Base-by-base conservation (phyloP, 2,797 vertebrate genomes). In the Gymnothorax javanicus region DNA sequence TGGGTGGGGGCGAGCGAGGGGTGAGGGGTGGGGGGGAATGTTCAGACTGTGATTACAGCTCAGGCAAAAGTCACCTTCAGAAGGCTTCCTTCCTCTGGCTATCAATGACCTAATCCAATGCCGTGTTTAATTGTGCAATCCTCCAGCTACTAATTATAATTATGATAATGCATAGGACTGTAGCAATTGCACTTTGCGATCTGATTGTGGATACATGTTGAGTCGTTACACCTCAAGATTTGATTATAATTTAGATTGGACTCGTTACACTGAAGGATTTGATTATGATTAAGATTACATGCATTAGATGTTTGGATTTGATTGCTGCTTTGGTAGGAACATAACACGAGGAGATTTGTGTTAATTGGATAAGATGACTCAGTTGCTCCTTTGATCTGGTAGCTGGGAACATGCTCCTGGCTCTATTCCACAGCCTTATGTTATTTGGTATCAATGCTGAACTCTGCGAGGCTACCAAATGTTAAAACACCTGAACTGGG, bases 241-340 rank as follows among this genome's bases (percentile, higher is more conserved):
- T 81, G 77, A 81, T 81, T 81, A 81, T 81, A 2, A 81, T 81
- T 81, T 81, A 54, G 77, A 81, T 81, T 81, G 52, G 7, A 81
- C 0, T 56, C 7, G 23, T 81, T 81, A 81, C 77, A 81, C 77
- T 23, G 15, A 17, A 33, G 43, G 75, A 79, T 79, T 79, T 79
- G 75, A 79, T 79, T 79, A 79, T 79, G 75, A 79, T 79, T 79
- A 50, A 20, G 75, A 79, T 79, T 50, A 17, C 33, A 79, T 33
- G 20, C 43, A 50, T 79, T 79, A 79, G 33, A 79, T 20, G 7
- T 77, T 6, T 11, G 33, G 25, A 73, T 73, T 73, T 73, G 25
- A 73, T 73, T 52, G 52, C 1, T 20, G 6, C 43, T 52, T 52
- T 20, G 75, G 20, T 79, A 50, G 75, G 13, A 79, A 6, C 75